Evolutionary conservation across 2,113 vertebrate genomes (phyloP), one percentile per base, ranked within the genome.

Genomic region (Progne subis): DNA sequence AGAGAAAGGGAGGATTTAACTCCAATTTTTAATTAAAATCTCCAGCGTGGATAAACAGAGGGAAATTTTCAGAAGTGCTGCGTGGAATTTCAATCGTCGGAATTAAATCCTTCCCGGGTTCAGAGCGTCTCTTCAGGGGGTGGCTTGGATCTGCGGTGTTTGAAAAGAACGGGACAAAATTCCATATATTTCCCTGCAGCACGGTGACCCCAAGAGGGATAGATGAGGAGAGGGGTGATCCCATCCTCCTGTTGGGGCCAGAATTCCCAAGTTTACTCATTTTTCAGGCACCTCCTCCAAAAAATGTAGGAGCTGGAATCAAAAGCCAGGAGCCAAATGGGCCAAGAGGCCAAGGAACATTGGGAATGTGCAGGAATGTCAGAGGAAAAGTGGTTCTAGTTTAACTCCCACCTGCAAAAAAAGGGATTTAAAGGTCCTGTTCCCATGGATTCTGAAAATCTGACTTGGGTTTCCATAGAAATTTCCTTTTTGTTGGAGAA

Each of bases 181-280:
- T 63, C 69, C 60, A 0, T 0, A 0, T 5, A 44, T 77, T 52
- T 15, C 12, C n/a, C 1, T 9, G 39, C 31, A 71, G 18, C 18
- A 6, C 18, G 11, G 23, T 23, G 56, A 49, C 12, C 34, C 43
- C n/a, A 47, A 0, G 7, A 64, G 24, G 1, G 31, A 4, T 1
- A 11, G 13, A 7, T 5, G 20, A 25, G 78, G 49, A 55, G 16
- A 70, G 23, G 5, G 4, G 17, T 32, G 57, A 6, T 32, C 56
- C 60, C 56, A 3, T 29, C 2, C 50, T 75, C 8, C 50, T 74
- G 2, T 4, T 3, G 5, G 44, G 46, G 37, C 23, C 65, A 60
- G 25, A 31, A 12, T 75, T 34, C 76, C 43, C 2, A 10, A 18
- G 0, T 1, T 8, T 21, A 29, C 6, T n/a, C 8, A 4, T 44